Base-by-base conservation (phyloP, 2,113 vertebrate genomes). In the Nothobranchius kuhntae region DNA sequence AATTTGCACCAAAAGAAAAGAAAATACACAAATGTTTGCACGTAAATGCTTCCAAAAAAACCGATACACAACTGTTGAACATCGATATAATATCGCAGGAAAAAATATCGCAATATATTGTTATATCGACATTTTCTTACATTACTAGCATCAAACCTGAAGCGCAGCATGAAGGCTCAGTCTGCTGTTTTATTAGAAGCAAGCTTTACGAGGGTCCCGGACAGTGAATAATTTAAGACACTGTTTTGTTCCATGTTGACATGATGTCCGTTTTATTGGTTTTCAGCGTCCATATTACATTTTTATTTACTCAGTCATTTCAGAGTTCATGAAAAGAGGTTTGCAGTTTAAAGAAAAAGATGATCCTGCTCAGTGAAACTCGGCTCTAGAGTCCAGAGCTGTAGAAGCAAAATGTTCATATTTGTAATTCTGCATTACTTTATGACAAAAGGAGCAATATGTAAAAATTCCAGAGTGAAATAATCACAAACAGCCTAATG, bases 141-240 rank as follows among this genome's bases (percentile, higher is more conserved):
- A 21, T 21, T 21, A 21, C 21, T 21, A 21, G 21, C 21, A 21
- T 21, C 30, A 30, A 38, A 67, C 51, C n/a, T 40, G 8, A 47
- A 53, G 46, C 0, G 1, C 38, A 14, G 26, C 13, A 48, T 56
- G 12, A 30, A 48, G 10, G 54, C 52, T 64, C 11, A 10, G n/a
- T 44, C 47, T 48, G 38, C n/a, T 2, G n/a, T 56, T 13, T 53
- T 53, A 45, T 63, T 44, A n/a, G 46, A 46, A 69, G 56, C 42
- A 1, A 50, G 61, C 24, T 56, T 53, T 44, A 51, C 59, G 13
- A 55, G 47, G 35, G 51, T 54, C 53, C 52, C 48, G 12, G 38
- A 13, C 35, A 45, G 21, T 75, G 52, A 80, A 84, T 82, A 73
- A 86, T 82, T 82, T 12, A 86, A 56, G 55, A 51, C 74, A 60